Evolutionary conservation across 2,888 invertebrate genomes (phyloP).

Genomic region (Drosophila subsilvestris): DNA sequence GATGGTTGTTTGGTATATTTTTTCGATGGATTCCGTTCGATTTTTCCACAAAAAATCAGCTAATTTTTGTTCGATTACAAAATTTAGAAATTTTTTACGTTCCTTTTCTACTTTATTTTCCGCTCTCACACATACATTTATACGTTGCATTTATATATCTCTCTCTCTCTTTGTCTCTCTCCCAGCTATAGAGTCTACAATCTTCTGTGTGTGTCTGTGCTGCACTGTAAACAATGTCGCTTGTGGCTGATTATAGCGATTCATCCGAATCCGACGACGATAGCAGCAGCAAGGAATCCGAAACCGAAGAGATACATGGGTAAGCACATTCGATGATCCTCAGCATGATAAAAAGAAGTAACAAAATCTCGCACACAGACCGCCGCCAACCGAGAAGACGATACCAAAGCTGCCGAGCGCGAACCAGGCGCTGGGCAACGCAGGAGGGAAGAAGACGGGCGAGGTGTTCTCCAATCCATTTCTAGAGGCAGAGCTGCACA

Average conservation of each 20-base stretch:
- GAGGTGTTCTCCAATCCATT: conserved; percentile 94
- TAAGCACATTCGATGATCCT: neutral
- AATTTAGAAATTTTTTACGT: too few relatives aligned
- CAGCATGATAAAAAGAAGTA: neutral
- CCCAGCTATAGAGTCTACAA: too few relatives aligned
- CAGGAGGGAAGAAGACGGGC: conserved; percentile 62
- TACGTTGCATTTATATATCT: too few relatives aligned
- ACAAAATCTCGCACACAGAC: conserved; percentile 8
- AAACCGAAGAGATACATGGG: conserved; percentile 22
- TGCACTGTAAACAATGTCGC: conserved; percentile 76
- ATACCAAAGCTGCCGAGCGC: conserved; percentile 79
- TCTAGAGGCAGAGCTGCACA: conserved; percentile 92
- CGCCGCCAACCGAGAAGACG: conserved; percentile 29
- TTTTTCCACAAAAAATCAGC: too few relatives aligned
- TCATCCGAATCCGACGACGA: conserved; percentile 70
- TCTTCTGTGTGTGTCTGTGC: too few relatives aligned
- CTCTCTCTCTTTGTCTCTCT: too few relatives aligned
- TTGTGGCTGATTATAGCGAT: conserved; percentile 79
- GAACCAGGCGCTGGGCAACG: conserved; percentile 62
- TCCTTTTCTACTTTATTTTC: too few relatives aligned
- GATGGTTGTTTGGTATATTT: too few relatives aligned
- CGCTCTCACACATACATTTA: too few relatives aligned
- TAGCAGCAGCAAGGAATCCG: conserved; percentile 43
- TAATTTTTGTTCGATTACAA: too few relatives aligned
- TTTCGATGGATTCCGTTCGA: too few relatives aligned